A percentile compares a stretch with the other conserved stretches of the same genome.
phyloP scores from a whole-genome alignment of 2,797 vertebrate genomes.

The Cephalopachus bancanus region DNA sequence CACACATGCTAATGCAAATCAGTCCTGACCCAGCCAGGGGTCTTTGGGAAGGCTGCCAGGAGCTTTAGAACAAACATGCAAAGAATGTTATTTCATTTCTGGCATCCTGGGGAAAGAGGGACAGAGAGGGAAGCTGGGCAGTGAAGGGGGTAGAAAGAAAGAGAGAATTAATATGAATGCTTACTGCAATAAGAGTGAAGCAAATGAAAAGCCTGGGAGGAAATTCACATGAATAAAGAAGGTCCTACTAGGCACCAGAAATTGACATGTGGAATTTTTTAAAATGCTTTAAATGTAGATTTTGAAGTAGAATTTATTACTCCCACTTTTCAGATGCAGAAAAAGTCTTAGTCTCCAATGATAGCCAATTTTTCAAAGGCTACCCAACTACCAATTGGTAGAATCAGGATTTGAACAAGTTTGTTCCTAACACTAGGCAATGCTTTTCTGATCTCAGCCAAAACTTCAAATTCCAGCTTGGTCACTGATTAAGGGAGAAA shows the following conservation, averaged over 20 bases:
- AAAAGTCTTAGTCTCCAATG: not conserved
- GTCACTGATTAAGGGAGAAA: not conserved
- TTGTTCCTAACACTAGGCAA: not conserved
- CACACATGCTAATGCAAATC: slow-evolving; percentile 75
- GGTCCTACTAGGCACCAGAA: slow-evolving; percentile 33
- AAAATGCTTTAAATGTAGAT: not conserved
- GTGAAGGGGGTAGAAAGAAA: not conserved
- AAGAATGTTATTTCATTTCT: slow-evolving; percentile 85
- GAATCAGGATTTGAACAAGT: slow-evolving; percentile 45
- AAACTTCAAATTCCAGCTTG: not conserved
- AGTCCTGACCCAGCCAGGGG: slow-evolving; percentile 80
- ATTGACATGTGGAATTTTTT: not conserved
- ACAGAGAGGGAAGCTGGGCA: slow-evolving; percentile 78
- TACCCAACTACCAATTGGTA: not conserved
- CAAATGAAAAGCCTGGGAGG: not conserved
- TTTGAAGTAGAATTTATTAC: not conserved
- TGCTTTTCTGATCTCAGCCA: not conserved
- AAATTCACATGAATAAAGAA: not conserved
- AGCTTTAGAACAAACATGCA: slow-evolving; percentile 81
- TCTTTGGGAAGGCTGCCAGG: slow-evolving; percentile 72
- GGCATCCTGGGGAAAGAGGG: slow-evolving; percentile 80
- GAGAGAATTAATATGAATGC: slow-evolving; percentile 11
- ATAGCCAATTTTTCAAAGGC: not conserved
- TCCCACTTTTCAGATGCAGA: not conserved
- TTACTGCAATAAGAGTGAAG: not conserved